These are phyloP conservation scores for Xyliphius kryptos DNA, from an alignment of 2,113 vertebrate species.

Conservation along the genomic window DNA sequence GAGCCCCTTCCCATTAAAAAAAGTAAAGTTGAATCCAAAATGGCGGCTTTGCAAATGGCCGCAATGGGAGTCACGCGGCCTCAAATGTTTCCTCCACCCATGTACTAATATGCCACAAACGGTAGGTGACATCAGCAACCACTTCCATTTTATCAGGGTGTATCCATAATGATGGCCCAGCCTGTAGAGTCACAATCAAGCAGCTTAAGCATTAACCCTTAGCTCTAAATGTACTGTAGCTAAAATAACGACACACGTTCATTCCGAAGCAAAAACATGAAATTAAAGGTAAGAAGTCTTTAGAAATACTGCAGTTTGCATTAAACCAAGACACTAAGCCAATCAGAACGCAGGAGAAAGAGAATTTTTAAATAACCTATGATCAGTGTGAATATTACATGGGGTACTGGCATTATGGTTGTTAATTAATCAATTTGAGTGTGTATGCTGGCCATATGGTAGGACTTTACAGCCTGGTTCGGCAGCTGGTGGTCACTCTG, in stretches of 20 bases:
- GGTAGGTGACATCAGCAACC: no score
- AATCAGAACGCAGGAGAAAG: no score
- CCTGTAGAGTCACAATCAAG: neutral
- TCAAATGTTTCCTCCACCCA: no score
- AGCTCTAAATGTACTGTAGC: slow-evolving; percentile 24
- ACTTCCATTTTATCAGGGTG: no score
- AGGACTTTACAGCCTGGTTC: slow-evolving; percentile 12
- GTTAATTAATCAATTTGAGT: slow-evolving; percentile 14
- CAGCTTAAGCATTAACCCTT: slow-evolving; percentile 19
- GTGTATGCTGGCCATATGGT: slow-evolving; percentile 21
- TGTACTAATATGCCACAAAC: no score
- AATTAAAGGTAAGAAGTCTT: slow-evolving; percentile 25
- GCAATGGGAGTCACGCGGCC: no score
- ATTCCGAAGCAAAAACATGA: slow-evolving; percentile 23
- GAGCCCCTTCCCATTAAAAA: no score
- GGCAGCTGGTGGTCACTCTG: slow-evolving; percentile 27
- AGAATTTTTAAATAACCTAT: neutral
- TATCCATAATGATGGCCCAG: no score
- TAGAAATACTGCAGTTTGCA: neutral
- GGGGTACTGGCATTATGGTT: slow-evolving; percentile 4
- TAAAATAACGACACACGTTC: slow-evolving; percentile 18
- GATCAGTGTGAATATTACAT: neutral
- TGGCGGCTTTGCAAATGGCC: no score
- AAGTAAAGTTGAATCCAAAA: no score
- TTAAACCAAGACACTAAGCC: neutral